Evolutionary conservation across 2,113 vertebrate species (phyloP), one percentile per base, ranked within the genome.

Genomic region (Globicephala melas): DNA sequence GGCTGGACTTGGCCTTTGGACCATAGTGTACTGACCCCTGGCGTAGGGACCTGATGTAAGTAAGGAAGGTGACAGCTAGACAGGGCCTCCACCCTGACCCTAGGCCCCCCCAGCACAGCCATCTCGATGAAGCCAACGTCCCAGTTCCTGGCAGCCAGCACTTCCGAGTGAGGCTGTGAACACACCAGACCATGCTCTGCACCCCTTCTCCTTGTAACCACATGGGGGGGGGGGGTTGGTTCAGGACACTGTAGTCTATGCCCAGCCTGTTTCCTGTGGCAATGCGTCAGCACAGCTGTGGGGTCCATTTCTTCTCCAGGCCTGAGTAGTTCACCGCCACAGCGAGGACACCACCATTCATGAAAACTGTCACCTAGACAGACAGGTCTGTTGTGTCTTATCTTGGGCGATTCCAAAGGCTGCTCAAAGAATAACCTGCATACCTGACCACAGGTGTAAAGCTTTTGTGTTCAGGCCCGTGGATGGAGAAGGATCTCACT

Each of bases 251-350:
- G 2, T 1, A 1, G 20, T 14, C 55, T 25, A 9, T 9, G n/a
- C 74, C 0, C 1, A 41, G 23, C 60, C 36, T 8, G 20, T 50
- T 55, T 28, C 41, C 77, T 31, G 0, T 13, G 55, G 10, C 18
- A 0, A 62, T 0, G 14, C 3, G 0, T 17, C 13, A 23, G 44
- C 2, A 9, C 8, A 4, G 63, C 6, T 2, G 20, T 28, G 28
- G 38, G 8, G 13, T 12, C 2, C 1, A 1, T 6, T 20, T 15
- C 28, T 17, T 23, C 31, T 74, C 13, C 47, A 5, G 0, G 14
- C 14, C 14, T 14, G 2, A 0, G 4, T n/a, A 6, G 26, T 5
- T 6, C 25, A 0, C 6, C 3, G 3, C 47, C 47, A 3, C 15
- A 6, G 7, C 0, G 9, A 18, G 1, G 12, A 17, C 28, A 55